Base-by-base conservation (phyloP, 2,888 invertebrate species). In the Hirtodrosophila histrioides region DNA sequence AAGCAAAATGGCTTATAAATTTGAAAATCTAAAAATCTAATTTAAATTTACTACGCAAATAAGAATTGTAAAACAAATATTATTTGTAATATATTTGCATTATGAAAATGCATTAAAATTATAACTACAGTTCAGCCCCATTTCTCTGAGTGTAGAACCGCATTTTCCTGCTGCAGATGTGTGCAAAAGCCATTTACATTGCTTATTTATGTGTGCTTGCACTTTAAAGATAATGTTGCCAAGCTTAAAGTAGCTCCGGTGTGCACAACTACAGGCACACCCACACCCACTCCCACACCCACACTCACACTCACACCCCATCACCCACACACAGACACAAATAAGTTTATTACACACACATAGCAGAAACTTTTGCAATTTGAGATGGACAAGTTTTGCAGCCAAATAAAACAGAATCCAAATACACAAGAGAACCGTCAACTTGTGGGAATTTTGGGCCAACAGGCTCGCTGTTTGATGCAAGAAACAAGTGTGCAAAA, bases 351-450 rank as follows among this genome's bases (percentile, higher is more conserved):
- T 67, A 51, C 56, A 69, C 48, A 49, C 57, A 27, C 27, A 55
- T 37, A 37, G 55, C 33, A 53, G 33, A 69, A 65, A 81, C 44
- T 80, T 78, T 77, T 51, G 74, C 78, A 80, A 69, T 73, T 78
- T 65, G 48, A 51, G 58, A 60, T 54, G 50, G 46, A 65, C 72
- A 77, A 76, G 64, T 79, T 78, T 35, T 46, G 51, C 31, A 31
- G 9, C 3, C 45, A 71, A 65, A 61, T 63, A 63, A 44, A 71
- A 56, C 60, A 51, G 44, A 60, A 71, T 49, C 43, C 57, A 49
- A 72, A 81, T 61, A 53, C 69, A 44, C 78, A 40, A 53, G 68
- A 66, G 78, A 9, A 17, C 44, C 65, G 77, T 61, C 69, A 65
- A 43, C 49, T 39, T 53, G 44, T 51, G 76, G 36, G 45, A 39